Conservation (phyloP, 2,797 vertebrate species). For the Halcyon leucocephala region DNA sequence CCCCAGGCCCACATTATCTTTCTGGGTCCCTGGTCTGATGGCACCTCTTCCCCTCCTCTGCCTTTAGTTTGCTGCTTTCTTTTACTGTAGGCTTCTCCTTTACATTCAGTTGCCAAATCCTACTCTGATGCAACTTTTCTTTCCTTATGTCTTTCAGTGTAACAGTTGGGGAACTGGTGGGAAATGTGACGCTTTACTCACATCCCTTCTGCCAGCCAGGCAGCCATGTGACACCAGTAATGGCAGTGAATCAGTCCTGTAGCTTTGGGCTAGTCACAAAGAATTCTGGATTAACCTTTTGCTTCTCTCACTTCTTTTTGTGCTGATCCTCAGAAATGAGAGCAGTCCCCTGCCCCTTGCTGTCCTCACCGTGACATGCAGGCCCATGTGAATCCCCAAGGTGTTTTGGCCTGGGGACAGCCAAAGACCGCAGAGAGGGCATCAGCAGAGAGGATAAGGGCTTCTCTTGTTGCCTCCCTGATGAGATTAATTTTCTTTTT, state of each 20-base stretch:
- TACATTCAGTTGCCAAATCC: neutral
- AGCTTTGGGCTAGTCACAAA: neutral
- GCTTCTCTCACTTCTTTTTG: neutral
- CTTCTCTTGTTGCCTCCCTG: constrained; percentile 33
- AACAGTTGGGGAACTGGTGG: constrained; percentile 42
- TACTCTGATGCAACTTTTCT: constrained; percentile 7
- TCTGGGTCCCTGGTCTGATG: neutral
- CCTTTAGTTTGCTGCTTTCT: neutral
- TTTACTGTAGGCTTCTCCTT: neutral
- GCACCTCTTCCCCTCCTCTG: neutral
- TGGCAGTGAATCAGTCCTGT: neutral
- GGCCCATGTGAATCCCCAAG: neutral
- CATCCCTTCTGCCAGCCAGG: constrained; percentile 41
- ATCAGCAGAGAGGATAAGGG: neutral
- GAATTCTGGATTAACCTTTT: constrained; percentile 31
- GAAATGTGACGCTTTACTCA: constrained; percentile 29
- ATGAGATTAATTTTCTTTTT: constrained; percentile 60
- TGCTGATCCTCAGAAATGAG: neutral
- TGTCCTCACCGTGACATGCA: neutral
- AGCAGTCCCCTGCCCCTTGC: neutral
- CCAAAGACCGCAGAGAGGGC: neutral
- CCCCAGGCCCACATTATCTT: neutral
- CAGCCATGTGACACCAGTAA: constrained; percentile 16
- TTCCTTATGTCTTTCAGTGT: constrained; percentile 25
- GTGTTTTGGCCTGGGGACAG: neutral